Percentiles rank a stretch among this genome's conserved stretches.
phyloP scores from a whole-genome alignment of 2,888 invertebrate genomes.

The Pollenia griseotomentosa region DNA sequence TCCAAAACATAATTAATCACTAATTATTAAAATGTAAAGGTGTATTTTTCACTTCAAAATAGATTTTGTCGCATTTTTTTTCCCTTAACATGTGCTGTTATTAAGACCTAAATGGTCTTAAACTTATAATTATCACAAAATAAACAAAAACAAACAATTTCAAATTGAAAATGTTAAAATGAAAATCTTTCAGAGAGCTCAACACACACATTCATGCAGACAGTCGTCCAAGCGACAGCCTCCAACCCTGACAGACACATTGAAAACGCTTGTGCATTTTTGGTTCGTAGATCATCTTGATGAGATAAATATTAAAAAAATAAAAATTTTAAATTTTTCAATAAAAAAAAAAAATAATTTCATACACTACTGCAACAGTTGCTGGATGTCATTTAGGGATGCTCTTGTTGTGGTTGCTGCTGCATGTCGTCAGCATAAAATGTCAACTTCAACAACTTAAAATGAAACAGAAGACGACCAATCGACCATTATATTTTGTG shows the following conservation, averaged over 20 bases:
- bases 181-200: conserved; percentile 10
- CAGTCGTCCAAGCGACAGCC: background rate
- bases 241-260: conserved; percentile 31
- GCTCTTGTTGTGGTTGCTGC: conserved; percentile 34
- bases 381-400: conserved; percentile 56
- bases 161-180: conserved; percentile 34
- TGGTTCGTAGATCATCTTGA: conserved; percentile 65
- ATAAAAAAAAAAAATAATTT: conserved; percentile 32
- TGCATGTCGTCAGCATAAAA: conserved; percentile 65
- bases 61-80: background rate
- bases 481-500: conserved; percentile 27
- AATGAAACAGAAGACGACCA: conserved; percentile 58
- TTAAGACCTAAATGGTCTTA: conserved; percentile 37
- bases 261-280: conserved; percentile 42
- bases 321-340: conserved; percentile 41
- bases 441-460: conserved; percentile 61
- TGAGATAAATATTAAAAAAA: conserved; percentile 73
- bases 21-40: background rate
- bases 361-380: conserved; percentile 64
- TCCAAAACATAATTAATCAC: too few species aligned
- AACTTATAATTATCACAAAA: conserved; percentile 71
- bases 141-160: conserved; percentile 60
- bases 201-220: conserved; percentile 4
- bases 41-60: conserved; percentile 14
- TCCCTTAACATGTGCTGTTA: conserved; percentile 13